Evolutionary conservation across 1,140 invertebrate genomes (phyloP), one percentile per base, ranked within the genome.

Genomic region (Rhopalosiphum padi): DNA sequence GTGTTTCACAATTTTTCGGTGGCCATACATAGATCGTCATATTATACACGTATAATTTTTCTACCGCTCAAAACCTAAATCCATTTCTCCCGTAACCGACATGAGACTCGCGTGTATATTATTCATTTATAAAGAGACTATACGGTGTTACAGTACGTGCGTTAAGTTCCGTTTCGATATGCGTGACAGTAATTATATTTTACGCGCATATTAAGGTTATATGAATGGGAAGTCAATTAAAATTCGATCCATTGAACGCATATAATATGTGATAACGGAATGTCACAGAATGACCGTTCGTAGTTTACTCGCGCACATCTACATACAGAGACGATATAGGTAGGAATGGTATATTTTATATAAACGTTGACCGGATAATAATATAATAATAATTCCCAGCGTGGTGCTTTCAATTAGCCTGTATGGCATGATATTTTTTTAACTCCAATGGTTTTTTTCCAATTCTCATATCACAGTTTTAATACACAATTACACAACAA

Each of bases 201-300:
- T 86, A 46, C 41, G 23, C 8, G 37, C 41, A 77, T 35, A 86
- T 30, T 86, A 86, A 43, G 85, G 43, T 48, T 86, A n/a, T n/a
- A 86, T 86, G 83, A 86, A 86, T 86, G 43, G 85, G 43, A 86
- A 86, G 43, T 86, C 85, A 46, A 86, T 86, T 86, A 86, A 43
- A 86, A 86, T 86, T 86, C 85, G 43, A 86, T 86, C 30, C 85
- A 86, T 86, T 86, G 85, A 86, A 43, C 60, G 30, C 30, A 77
- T n/a, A 77, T 77, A n/a, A 77, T 77, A 77, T n/a, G 3, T 77
- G 15, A 46, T 46, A 46, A 46, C 43, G 85, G 85, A 86, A 86
- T 86, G 43, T 86, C 41, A 43, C 30, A 18, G 41, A 25, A 25
- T 77, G n/a, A 77, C 60, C n/a, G 30, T 77, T 77, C 25, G 11